phyloP scores from a whole-genome alignment of 2,797 vertebrate genomes.

The Tenualosa ilisha region DNA sequence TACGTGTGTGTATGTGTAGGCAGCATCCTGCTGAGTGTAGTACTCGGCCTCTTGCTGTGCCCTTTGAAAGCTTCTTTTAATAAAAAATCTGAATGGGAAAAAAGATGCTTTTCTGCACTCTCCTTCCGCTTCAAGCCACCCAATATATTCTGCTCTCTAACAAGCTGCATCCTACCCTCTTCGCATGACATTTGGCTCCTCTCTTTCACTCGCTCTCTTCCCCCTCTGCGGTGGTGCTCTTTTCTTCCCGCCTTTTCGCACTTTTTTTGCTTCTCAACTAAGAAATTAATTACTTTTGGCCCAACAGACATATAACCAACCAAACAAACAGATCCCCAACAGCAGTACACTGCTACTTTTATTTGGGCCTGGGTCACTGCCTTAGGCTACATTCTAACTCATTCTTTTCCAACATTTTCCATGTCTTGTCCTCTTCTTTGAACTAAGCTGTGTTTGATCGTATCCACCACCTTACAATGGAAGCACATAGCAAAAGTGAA shows the following conservation, averaged over 20 bases:
- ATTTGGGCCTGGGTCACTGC: not conserved
- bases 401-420: not conserved
- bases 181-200: constrained; percentile 19
- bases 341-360: not conserved
- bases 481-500: not conserved
- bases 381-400: too few species aligned
- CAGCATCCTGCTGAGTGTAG: constrained; percentile 43
- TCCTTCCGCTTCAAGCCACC: constrained; percentile 30
- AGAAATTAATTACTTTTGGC: not conserved
- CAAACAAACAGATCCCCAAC: not conserved
- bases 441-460: not conserved
- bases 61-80: constrained; percentile 51
- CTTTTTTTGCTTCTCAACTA: not conserved
- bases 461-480: not conserved
- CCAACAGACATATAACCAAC: not conserved
- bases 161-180: constrained; percentile 31
- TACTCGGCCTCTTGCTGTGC: constrained; percentile 44
- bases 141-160: constrained; percentile 32
- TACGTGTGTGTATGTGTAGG: constrained; percentile 30
- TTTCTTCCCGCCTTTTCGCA: not conserved
- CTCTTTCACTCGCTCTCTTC: constrained; percentile 8
- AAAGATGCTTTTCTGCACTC: constrained; percentile 45
- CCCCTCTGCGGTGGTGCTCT: not conserved
- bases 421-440: too few species aligned
- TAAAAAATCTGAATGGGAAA: constrained; percentile 46